These are phyloP conservation scores for Chironomus tentans DNA, from an alignment of 2,888 invertebrate genomes.

Conservation along the genomic window DNA sequence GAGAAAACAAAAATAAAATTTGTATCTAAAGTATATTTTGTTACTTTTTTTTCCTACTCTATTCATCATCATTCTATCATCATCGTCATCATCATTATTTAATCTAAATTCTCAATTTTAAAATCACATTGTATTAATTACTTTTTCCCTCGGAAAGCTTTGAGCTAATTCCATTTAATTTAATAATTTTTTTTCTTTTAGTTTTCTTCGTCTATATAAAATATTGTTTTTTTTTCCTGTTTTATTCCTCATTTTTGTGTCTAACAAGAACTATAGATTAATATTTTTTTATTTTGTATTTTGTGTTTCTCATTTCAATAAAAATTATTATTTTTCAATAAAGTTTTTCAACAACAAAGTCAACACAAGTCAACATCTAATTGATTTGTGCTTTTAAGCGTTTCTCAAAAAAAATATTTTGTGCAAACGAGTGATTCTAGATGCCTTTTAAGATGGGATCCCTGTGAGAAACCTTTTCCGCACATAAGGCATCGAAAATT, in stretches of 20 bases:
- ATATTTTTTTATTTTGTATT: not conserved
- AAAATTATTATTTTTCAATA: conserved; percentile 26
- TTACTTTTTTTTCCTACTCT: not conserved
- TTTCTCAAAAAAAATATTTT: conserved; percentile 44
- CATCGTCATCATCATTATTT: not conserved
- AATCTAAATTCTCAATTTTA: not conserved
- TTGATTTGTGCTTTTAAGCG: conserved; percentile 19
- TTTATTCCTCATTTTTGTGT: not conserved
- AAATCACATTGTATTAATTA: not conserved
- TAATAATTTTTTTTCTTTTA: not conserved
- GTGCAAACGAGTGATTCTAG: conserved; percentile 45
- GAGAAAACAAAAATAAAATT: too few species aligned
- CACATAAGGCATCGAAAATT: conserved; percentile 59
- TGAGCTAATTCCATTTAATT: not conserved
- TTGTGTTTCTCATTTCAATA: conserved; percentile 15
- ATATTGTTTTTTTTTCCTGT: conserved; percentile 1
- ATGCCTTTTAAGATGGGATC: conserved; percentile 54
- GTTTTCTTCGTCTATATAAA: not conserved
- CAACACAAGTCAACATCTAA: conserved; percentile 23
- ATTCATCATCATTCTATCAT: conserved; percentile 19
- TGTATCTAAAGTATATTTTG: not conserved
- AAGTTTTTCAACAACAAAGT: conserved; percentile 27
- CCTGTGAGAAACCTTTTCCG: conserved; percentile 57
- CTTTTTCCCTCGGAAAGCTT: not conserved
- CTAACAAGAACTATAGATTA: not conserved